Conservation (phyloP, 2,113 vertebrate genomes). For the Orycteropus afer region DNA sequence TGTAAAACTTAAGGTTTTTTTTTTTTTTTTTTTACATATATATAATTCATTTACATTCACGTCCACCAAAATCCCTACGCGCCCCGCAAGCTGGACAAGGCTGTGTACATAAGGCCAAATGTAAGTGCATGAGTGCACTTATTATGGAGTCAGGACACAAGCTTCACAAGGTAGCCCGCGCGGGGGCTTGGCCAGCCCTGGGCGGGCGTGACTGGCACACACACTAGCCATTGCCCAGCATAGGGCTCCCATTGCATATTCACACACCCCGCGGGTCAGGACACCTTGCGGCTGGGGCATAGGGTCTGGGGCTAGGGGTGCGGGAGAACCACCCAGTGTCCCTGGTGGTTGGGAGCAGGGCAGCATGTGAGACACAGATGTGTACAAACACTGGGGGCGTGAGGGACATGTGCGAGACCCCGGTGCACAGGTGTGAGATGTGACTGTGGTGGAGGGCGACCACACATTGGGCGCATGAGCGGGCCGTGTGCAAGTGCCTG, state of each 20-base stretch:
- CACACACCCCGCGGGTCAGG: slow-evolving; percentile 76
- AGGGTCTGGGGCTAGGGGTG: neutral
- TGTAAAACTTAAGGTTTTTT: too few species aligned
- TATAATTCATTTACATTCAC: slow-evolving; percentile 93
- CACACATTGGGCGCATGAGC: slow-evolving; percentile 44
- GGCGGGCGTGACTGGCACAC: slow-evolving; percentile 82
- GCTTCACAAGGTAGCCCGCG: slow-evolving; percentile 85
- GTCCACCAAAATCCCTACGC: slow-evolving; percentile 88
- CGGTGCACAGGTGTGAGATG: slow-evolving; percentile 62
- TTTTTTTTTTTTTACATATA: too few species aligned
- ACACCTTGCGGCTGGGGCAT: slow-evolving; percentile 58
- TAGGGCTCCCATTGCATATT: slow-evolving; percentile 86
- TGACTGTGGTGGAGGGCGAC: neutral
- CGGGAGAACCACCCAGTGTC: slow-evolving; percentile 51
- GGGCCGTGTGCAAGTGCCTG: neutral
- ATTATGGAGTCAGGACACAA: slow-evolving; percentile 91
- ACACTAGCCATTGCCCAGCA: slow-evolving; percentile 85
- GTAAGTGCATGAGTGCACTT: slow-evolving; percentile 91
- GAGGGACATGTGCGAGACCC: slow-evolving; percentile 66
- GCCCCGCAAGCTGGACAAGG: slow-evolving; percentile 84
- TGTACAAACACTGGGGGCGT: slow-evolving; percentile 42
- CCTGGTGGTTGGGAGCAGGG: slow-evolving; percentile 74
- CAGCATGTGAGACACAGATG: slow-evolving; percentile 75
- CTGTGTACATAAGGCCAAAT: slow-evolving; percentile 93
- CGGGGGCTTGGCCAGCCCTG: slow-evolving; percentile 76